Percentiles rank a stretch among this genome's conserved stretches.
These are phyloP conservation scores for Yponomeuta malinellus DNA, from an alignment of 2,888 invertebrate species.

Conservation along the genomic window DNA sequence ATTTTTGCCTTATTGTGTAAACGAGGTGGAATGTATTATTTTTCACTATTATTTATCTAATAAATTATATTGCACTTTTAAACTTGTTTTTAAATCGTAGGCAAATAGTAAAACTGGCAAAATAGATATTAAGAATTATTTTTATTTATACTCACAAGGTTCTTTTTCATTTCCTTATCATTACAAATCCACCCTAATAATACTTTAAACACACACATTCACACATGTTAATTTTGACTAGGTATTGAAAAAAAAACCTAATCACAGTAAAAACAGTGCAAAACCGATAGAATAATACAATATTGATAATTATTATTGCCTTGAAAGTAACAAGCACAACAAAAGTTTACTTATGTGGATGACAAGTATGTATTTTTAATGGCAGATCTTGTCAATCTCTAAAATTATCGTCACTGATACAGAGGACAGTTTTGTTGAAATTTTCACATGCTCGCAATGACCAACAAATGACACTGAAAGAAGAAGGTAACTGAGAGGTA, in stretches of 20 bases:
- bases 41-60: background rate
- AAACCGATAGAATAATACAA: constrained; percentile 16
- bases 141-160: background rate
- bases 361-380: too few species aligned
- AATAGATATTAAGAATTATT: background rate
- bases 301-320: background rate
- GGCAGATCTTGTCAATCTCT: too few species aligned
- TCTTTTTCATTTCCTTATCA: background rate
- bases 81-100: background rate
- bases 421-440: too few species aligned
- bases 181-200: background rate
- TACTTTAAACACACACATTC: background rate
- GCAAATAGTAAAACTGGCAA: background rate
- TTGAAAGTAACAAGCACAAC: too few species aligned
- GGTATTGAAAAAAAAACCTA: background rate
- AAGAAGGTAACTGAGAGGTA: too few species aligned
- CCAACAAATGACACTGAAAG: too few species aligned
- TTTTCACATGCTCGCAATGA: too few species aligned
- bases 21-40: background rate
- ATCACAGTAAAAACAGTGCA: constrained; percentile 17
- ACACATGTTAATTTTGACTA: background rate
- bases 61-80: background rate
- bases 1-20: background rate
- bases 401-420: too few species aligned
- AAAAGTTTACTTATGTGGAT: too few species aligned